These are phyloP conservation scores for Eleginops maclovinus DNA, from an alignment of 2,113 vertebrate species.

Conservation along the genomic window DNA sequence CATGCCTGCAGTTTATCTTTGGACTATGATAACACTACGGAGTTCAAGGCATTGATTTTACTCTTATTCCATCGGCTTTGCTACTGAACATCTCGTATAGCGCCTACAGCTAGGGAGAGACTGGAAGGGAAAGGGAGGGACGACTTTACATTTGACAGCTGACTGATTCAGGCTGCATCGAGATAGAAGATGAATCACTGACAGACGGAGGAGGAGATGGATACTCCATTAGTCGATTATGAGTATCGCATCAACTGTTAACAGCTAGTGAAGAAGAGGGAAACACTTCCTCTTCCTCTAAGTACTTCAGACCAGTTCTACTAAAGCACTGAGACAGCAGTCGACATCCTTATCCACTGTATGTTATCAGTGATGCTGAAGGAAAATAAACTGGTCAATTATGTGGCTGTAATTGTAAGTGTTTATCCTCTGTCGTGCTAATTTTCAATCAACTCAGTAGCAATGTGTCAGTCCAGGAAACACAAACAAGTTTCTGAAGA, in stretches of 20 bases:
- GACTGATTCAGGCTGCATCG: background rate
- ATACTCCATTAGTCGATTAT: slow-evolving; percentile 32
- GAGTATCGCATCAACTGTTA: slow-evolving; percentile 20
- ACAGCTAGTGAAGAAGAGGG: slow-evolving; percentile 10
- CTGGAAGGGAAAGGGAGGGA: background rate
- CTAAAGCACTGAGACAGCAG: slow-evolving; percentile 2
- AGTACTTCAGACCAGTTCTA: slow-evolving; percentile 1
- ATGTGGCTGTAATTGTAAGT: no score
- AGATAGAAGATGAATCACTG: slow-evolving; percentile 23
- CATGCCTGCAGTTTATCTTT: no score
- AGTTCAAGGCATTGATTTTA: background rate
- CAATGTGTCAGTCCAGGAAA: no score
- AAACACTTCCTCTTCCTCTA: slow-evolving; percentile 20
- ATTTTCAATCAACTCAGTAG: no score
- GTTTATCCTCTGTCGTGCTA: no score
- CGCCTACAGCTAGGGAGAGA: background rate
- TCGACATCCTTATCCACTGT: no score
- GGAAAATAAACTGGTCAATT: no score
- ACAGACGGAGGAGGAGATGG: background rate
- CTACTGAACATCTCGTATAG: background rate
- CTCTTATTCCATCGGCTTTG: background rate
- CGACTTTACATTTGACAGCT: slow-evolving; percentile 16
- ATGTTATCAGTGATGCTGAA: no score
- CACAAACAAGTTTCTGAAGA: no score
- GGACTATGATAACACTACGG: no score